Evolutionary conservation across 2,888 invertebrate genomes (phyloP).

Genomic region (Spicauda simplicius): DNA sequence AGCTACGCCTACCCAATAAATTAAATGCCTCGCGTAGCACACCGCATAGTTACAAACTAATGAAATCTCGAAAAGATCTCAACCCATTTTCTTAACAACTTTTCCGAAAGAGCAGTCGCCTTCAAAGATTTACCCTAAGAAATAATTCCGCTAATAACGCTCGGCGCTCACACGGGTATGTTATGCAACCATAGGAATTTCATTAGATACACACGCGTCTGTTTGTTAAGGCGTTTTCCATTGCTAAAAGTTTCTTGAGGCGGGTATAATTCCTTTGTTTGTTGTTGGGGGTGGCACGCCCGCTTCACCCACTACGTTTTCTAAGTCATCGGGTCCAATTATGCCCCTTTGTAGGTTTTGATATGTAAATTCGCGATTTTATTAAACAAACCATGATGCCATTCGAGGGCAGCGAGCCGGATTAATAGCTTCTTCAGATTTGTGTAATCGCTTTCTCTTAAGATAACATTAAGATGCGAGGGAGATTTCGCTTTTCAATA

Average conservation of each 20-base stretch:
- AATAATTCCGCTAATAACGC: slow-evolving; percentile 84
- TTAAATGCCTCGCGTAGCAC: slow-evolving; percentile 79
- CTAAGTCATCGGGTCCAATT: slow-evolving; percentile 86
- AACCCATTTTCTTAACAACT: slow-evolving; percentile 85
- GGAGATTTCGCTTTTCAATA: slow-evolving; percentile 62
- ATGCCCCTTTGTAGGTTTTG: slow-evolving; percentile 86
- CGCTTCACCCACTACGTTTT: slow-evolving; percentile 81
- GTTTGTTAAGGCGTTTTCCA: slow-evolving; percentile 86
- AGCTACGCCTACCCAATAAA: slow-evolving; percentile 84
- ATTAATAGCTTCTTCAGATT: slow-evolving; percentile 85
- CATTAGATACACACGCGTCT: slow-evolving; percentile 85
- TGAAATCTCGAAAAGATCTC: slow-evolving; percentile 82
- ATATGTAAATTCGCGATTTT: slow-evolving; percentile 85
- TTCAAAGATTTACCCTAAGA: slow-evolving; percentile 83
- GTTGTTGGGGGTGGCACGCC: slow-evolving; percentile 75
- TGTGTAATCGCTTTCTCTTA: slow-evolving; percentile 85
- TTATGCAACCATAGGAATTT: slow-evolving; percentile 85
- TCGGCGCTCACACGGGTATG: slow-evolving; percentile 78
- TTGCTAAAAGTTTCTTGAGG: slow-evolving; percentile 86
- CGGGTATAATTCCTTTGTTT: slow-evolving; percentile 86
- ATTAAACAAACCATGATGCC: slow-evolving; percentile 85
- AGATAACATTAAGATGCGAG: slow-evolving; percentile 78
- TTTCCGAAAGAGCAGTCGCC: slow-evolving; percentile 83
- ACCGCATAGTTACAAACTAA: slow-evolving; percentile 84
- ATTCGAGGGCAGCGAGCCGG: slow-evolving; percentile 83